These are phyloP conservation scores for Tanytarsus gracilentus DNA, from an alignment of 2,888 invertebrate genomes.

Conservation along the genomic window DNA sequence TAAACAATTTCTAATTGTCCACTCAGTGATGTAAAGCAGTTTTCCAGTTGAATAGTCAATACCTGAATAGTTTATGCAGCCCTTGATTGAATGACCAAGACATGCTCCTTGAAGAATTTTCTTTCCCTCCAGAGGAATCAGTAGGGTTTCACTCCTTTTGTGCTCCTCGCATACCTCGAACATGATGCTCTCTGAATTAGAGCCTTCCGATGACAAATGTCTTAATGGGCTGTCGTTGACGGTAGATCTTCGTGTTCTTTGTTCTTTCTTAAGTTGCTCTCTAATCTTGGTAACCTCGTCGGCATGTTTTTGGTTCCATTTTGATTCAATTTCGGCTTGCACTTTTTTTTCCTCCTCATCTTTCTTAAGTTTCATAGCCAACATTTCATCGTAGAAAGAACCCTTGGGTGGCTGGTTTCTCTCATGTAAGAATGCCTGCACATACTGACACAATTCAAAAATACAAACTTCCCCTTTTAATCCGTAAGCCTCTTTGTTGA, in stretches of 20 bases:
- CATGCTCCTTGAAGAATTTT: constrained; percentile 67
- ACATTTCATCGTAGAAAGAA: constrained; percentile 89
- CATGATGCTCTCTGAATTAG: constrained; percentile 47
- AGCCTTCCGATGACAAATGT: constrained; percentile 45
- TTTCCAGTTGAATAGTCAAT: constrained; percentile 67
- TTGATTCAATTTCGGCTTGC: constrained; percentile 54
- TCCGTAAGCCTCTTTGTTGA: constrained; percentile 50
- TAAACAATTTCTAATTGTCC: constrained; percentile 51
- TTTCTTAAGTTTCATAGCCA: constrained; percentile 57
- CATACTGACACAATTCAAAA: constrained; percentile 67
- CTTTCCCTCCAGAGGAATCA: constrained; percentile 50
- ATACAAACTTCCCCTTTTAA: constrained; percentile 78
- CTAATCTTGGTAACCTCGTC: constrained; percentile 71
- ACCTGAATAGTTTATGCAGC: constrained; percentile 65
- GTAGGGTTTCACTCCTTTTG: constrained; percentile 47
- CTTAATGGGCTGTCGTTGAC: constrained; percentile 42
- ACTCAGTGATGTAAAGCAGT: constrained; percentile 64
- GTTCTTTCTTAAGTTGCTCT: constrained; percentile 63
- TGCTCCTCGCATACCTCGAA: constrained; percentile 44
- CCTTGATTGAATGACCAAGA: constrained; percentile 64
- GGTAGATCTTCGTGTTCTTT: constrained; percentile 46
- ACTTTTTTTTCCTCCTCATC: constrained; percentile 54
- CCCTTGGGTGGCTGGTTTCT: constrained; percentile 71
- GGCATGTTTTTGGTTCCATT: constrained; percentile 56
- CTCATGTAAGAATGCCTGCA: constrained; percentile 66